Evolutionary conservation across 2,888 invertebrate species (phyloP).

Genomic region (Dicyrtoma fusca): DNA sequence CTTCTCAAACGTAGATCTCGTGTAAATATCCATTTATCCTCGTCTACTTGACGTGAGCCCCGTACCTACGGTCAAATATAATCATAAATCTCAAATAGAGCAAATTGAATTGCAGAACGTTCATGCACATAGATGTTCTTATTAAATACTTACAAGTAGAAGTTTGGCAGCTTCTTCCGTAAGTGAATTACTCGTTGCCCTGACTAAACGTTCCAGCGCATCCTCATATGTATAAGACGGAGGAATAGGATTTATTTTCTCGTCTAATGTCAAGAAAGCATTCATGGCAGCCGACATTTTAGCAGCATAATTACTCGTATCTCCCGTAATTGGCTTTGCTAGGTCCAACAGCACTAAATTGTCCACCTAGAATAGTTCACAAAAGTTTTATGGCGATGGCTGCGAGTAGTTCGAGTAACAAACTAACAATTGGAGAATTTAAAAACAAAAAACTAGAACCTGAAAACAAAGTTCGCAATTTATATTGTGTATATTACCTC

Average conservation of each 20-base stretch:
- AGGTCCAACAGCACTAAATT: slow-evolving; percentile 62
- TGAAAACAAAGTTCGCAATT: no score
- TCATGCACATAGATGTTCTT: background rate
- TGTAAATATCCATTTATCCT: slow-evolving; percentile 55
- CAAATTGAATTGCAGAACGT: background rate
- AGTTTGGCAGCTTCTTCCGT: slow-evolving; percentile 47
- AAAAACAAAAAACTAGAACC: background rate
- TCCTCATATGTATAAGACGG: slow-evolving; percentile 61
- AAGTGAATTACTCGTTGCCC: slow-evolving; percentile 44
- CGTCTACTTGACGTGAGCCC: slow-evolving; percentile 46
- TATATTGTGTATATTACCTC: no score
- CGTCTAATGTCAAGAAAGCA: slow-evolving; percentile 58
- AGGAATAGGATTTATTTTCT: slow-evolving; percentile 57
- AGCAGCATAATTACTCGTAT: slow-evolving; percentile 55
- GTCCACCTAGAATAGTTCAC: slow-evolving; percentile 59
- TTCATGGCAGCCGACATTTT: slow-evolving; percentile 60
- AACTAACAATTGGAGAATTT: background rate
- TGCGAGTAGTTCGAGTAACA: background rate
- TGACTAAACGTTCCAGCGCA: slow-evolving; percentile 59
- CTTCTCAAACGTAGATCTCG: slow-evolving; percentile 49
- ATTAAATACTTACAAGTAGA: slow-evolving; percentile 41
- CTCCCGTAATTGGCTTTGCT: slow-evolving; percentile 57
- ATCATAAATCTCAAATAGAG: background rate
- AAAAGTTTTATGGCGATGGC: background rate
- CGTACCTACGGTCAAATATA: slow-evolving; percentile 33